Evolutionary conservation across 1,140 invertebrate genomes (phyloP).

Genomic region (Tetragnatha versicolor): DNA sequence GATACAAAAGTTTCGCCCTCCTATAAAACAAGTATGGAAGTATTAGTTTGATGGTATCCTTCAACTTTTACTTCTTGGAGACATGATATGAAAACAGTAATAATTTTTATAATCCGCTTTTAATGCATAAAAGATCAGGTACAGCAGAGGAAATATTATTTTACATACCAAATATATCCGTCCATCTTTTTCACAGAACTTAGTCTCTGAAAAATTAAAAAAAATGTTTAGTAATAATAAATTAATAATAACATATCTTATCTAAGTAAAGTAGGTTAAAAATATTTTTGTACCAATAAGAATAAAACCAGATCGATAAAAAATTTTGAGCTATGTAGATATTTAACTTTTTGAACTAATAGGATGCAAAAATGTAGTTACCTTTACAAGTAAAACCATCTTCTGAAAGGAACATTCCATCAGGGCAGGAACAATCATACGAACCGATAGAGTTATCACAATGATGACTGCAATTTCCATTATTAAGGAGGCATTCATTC

Average conservation of each 20-base stretch:
- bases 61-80: background rate
- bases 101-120: background rate
- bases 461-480: slow-evolving; percentile 63
- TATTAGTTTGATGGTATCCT: background rate
- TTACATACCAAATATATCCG: background rate
- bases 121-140: background rate
- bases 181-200: background rate
- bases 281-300: background rate
- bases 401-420: slow-evolving; percentile 77
- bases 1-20: background rate
- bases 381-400: slow-evolving; percentile 79
- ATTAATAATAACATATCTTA: background rate
- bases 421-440: slow-evolving; percentile 84
- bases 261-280: background rate
- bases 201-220: background rate
- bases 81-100: background rate
- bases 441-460: slow-evolving; percentile 87
- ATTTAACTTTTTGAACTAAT: background rate
- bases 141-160: background rate
- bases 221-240: background rate
- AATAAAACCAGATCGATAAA: background rate
- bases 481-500: slow-evolving; percentile 89
- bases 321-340: background rate
- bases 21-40: background rate
- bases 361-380: slow-evolving; percentile 61